Evolutionary conservation across 1,140 invertebrate species (phyloP).

Genomic region (Lasaia peninsularis): DNA sequence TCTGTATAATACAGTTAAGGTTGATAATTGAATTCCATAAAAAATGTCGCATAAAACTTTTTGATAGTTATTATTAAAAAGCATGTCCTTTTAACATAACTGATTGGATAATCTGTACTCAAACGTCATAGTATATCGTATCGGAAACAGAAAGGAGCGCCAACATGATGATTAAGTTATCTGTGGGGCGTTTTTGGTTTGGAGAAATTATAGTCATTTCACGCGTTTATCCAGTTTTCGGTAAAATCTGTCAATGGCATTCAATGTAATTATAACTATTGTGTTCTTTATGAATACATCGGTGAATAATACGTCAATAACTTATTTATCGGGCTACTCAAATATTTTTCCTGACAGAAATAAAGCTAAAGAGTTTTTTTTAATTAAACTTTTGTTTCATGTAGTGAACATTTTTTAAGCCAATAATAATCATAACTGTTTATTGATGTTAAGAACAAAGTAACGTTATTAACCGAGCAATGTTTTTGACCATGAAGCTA

Average conservation of each 20-base stretch:
- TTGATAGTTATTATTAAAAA: slow-evolving; percentile 48
- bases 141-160: slow-evolving; percentile 73
- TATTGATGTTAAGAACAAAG: too few species aligned
- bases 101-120: slow-evolving; percentile 77
- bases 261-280: slow-evolving; percentile 65
- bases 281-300: slow-evolving; percentile 19
- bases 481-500: too few species aligned
- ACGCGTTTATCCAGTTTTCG: slow-evolving; percentile 58
- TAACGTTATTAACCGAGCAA: too few species aligned
- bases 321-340: background rate
- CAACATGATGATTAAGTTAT: slow-evolving; percentile 67
- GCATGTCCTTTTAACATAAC: slow-evolving; percentile 74
- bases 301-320: background rate
- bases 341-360: too few species aligned
- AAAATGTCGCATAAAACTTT: slow-evolving; percentile 42
- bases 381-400: too few species aligned
- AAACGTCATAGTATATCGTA: slow-evolving; percentile 72
- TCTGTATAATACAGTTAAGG: slow-evolving; percentile 15
- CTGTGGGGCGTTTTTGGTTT: slow-evolving; percentile 44
- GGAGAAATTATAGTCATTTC: slow-evolving; percentile 73
- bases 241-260: slow-evolving; percentile 57
- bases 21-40: slow-evolving; percentile 35
- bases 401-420: too few species aligned
- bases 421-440: too few species aligned
- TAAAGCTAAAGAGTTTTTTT: too few species aligned